phyloP scores from a whole-genome alignment of 2,888 invertebrate species.

The Gastracanthus pulcherrimus region DNA sequence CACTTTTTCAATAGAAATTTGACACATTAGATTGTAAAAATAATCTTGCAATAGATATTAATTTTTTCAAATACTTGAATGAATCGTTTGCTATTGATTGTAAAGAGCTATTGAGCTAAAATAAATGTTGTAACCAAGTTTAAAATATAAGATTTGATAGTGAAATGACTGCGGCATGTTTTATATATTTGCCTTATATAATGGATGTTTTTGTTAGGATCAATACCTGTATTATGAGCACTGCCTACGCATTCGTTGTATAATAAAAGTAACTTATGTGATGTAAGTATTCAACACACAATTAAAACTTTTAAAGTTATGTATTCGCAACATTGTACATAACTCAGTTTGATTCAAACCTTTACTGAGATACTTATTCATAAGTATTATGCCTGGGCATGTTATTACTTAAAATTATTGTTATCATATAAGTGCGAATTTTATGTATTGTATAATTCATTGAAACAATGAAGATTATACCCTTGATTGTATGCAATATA shows the following conservation, averaged over 20 bases:
- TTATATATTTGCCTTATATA: conserved; percentile 1
- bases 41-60: no score
- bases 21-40: no score
- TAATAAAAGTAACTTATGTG: conserved; percentile 28
- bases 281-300: neutral
- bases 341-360: neutral
- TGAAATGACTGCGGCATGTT: neutral
- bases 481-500: no score
- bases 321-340: neutral
- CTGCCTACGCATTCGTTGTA: conserved; percentile 33
- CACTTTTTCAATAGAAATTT: no score
- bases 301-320: neutral
- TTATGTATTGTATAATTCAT: neutral
- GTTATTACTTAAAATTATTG: neutral
- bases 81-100: neutral
- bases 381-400: neutral
- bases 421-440: neutral
- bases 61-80: neutral
- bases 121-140: neutral
- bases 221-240: conserved; percentile 3
- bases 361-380: neutral
- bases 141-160: neutral
- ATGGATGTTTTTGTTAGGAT: conserved; percentile 10
- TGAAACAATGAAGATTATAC: neutral
- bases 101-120: neutral